Evolutionary conservation across 37 sponge, comb jelly and placozoan genomes (phyloP).

Genomic region (Spongia lamella): DNA sequence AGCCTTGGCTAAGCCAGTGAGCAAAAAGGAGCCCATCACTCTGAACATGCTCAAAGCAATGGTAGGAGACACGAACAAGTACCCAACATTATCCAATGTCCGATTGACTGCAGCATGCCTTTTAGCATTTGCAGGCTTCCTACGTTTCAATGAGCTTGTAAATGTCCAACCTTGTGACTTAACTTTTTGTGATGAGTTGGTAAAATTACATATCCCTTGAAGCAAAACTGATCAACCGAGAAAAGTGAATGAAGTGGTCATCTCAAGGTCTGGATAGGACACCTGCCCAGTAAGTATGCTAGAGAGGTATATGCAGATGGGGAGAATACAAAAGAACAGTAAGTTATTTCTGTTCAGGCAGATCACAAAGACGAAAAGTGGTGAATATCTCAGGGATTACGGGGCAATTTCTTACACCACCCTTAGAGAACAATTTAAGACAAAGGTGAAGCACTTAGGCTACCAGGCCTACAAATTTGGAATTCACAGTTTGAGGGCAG

Average conservation of each 20-base stretch:
- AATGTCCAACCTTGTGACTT: neutral
- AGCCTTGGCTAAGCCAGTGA: neutral
- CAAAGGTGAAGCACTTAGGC: neutral
- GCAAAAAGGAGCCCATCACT: conserved; percentile 1
- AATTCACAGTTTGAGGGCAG: no score
- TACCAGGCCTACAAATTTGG: no score
- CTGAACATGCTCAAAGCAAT: conserved; percentile 1
- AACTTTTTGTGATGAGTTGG: neutral
- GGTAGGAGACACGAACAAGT: neutral
- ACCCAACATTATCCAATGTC: conserved; percentile 1
- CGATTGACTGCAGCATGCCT: neutral
- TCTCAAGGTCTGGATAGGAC: neutral
- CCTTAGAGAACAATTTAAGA: conserved; percentile 2
- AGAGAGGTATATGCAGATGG: neutral
- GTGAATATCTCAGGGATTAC: neutral
- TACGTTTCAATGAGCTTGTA: conserved; percentile 12
- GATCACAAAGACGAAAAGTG: neutral
- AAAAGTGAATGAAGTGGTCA: neutral
- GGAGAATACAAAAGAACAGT: neutral
- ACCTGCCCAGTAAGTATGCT: conserved; percentile 6
- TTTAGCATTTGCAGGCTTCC: neutral
- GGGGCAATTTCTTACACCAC: conserved; percentile 6
- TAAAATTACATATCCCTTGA: neutral
- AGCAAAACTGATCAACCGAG: conserved; percentile 17
- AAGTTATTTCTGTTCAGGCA: neutral